phyloP scores from a whole-genome alignment of 1,140 invertebrate species.

The Hetaerina americana region DNA sequence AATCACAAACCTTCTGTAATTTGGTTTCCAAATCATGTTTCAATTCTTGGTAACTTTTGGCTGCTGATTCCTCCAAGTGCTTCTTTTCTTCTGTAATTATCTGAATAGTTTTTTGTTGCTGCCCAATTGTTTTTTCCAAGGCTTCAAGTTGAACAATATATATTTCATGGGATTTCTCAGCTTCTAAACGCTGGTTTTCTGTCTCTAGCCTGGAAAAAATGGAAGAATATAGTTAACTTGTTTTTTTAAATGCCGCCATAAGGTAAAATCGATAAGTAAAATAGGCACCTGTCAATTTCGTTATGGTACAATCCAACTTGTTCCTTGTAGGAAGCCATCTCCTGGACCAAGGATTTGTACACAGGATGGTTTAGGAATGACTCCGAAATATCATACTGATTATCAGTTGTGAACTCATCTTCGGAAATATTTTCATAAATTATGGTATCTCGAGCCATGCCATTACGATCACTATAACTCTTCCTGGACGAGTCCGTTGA shows the following conservation, averaged over 20 bases:
- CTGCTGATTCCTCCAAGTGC: constrained; percentile 2
- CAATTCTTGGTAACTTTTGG: constrained; percentile 5
- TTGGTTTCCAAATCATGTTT: constrained; percentile 13
- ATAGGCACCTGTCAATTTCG: constrained; percentile 12
- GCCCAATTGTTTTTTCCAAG: constrained; percentile 12
- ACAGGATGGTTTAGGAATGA: constrained; percentile 9
- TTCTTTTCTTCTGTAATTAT: background rate
- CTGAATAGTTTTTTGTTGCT: constrained; percentile 12
- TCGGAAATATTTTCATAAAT: background rate
- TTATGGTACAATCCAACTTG: background rate
- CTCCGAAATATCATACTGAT: constrained; percentile 4
- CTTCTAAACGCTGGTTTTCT: constrained; percentile 12
- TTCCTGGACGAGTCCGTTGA: background rate
- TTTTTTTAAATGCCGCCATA: too few species aligned
- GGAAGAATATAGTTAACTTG: background rate
- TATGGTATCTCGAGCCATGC: background rate
- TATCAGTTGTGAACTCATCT: background rate
- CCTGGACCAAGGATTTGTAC: constrained; percentile 12
- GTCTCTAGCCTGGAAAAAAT: constrained; percentile 6
- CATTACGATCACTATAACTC: background rate
- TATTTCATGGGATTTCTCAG: constrained; percentile 11
- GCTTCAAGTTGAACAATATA: constrained; percentile 12
- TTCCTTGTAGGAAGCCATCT: constrained; percentile 9
- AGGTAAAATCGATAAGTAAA: too few species aligned
- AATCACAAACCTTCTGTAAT: constrained; percentile 8